Conservation (phyloP, 2,888 invertebrate species). For the Mellilla xanthometata region DNA sequence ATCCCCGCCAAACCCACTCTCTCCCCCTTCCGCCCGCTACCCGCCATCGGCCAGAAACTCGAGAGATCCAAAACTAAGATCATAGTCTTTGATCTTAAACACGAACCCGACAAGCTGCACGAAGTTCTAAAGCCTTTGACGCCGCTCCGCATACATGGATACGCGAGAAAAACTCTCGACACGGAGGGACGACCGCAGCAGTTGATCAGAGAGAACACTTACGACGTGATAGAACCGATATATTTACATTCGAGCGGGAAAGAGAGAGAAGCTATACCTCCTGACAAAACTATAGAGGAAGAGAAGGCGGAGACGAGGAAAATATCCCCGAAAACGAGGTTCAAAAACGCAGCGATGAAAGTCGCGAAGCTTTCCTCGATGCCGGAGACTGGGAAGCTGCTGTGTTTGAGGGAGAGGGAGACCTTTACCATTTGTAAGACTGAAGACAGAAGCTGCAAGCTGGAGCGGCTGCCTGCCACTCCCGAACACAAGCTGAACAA, state of each 20-base stretch:
- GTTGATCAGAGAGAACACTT: conserved; percentile 70
- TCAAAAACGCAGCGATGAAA: conserved; percentile 68
- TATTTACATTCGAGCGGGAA: conserved; percentile 54
- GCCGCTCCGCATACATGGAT: conserved; percentile 61
- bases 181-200: conserved; percentile 58
- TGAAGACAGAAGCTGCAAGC: conserved; percentile 47
- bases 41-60: conserved; percentile 70
- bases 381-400: conserved; percentile 69
- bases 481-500: conserved; percentile 63
- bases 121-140: conserved; percentile 70
- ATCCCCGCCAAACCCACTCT: conserved; percentile 59
- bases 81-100: conserved; percentile 63
- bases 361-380: conserved; percentile 64
- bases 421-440: conserved; percentile 48
- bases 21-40: conserved; percentile 74
- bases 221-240: conserved; percentile 71
- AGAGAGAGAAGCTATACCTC: conserved; percentile 34
- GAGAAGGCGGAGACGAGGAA: conserved; percentile 27
- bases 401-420: conserved; percentile 65
- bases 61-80: conserved; percentile 64
- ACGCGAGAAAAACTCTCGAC: conserved; percentile 50
- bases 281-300: conserved; percentile 21
- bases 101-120: conserved; percentile 48
- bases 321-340: conserved; percentile 65
- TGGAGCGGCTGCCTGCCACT: conserved; percentile 57